phyloP scores from a whole-genome alignment of 2,888 invertebrate species.

The Danaus chrysippus region DNA sequence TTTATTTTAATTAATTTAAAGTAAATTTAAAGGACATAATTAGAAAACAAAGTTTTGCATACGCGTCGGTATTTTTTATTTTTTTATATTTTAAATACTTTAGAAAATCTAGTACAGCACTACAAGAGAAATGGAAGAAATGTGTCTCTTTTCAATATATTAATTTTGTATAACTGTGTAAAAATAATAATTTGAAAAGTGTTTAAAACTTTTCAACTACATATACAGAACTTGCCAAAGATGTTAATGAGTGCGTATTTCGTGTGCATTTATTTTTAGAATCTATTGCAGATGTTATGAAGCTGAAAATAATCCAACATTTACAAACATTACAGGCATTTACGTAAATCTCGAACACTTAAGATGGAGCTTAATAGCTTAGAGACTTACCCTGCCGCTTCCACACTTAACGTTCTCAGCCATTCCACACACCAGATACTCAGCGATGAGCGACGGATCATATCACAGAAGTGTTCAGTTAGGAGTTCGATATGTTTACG shows the following conservation, averaged over 20 bases:
- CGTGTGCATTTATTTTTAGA: constrained; percentile 4
- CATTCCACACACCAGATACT: constrained; percentile 45
- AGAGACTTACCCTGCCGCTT: constrained; percentile 58
- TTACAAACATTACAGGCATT: neutral
- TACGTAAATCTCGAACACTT: neutral
- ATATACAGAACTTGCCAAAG: neutral
- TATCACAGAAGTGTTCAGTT: constrained; percentile 35
- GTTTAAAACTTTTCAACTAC: too few species aligned
- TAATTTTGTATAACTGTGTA: too few species aligned
- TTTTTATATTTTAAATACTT: too few species aligned
- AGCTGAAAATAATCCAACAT: neutral
- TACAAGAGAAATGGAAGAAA: too few species aligned
- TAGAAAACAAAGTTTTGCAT: too few species aligned
- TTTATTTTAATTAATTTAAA: too few species aligned
- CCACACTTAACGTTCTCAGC: constrained; percentile 59
- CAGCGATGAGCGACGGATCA: constrained; percentile 24
- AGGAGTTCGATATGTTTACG: constrained; percentile 33
- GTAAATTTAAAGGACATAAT: too few species aligned
- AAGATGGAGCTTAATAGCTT: neutral
- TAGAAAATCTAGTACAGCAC: too few species aligned
- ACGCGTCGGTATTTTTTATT: too few species aligned
- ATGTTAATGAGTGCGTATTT: neutral
- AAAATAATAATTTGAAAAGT: too few species aligned
- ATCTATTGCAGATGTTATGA: neutral
- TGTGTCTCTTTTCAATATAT: too few species aligned